A percentile compares a stretch with the other conserved stretches of the same genome.
Conservation (phyloP, 2,113 vertebrate genomes). For the Passer montanus region DNA sequence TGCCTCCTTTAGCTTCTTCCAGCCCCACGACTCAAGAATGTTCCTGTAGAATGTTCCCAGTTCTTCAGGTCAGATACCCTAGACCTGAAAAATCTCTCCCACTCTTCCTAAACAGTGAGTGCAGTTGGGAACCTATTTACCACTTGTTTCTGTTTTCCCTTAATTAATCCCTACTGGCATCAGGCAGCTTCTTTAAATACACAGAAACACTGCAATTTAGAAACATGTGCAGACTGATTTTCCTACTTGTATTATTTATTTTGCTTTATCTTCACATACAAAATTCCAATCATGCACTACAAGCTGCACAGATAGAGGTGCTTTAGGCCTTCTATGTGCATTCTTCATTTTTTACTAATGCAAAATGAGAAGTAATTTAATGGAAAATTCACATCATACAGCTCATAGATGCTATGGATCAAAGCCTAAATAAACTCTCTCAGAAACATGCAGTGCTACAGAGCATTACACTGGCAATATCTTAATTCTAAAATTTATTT, state of each 20-base stretch:
- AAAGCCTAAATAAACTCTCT: background rate
- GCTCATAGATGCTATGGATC: background rate
- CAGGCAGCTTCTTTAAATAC: background rate
- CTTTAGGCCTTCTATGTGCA: background rate
- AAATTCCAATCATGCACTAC: background rate
- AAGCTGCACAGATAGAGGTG: background rate
- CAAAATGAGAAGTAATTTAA: background rate
- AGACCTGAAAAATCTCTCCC: background rate
- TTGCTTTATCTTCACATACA: background rate
- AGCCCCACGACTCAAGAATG: background rate
- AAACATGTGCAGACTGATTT: background rate
- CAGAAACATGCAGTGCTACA: background rate
- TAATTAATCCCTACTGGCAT: background rate
- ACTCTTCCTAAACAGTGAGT: background rate
- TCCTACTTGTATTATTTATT: background rate
- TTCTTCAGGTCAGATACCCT: background rate
- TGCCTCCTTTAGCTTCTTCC: background rate
- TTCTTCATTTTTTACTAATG: background rate
- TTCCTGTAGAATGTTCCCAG: background rate
- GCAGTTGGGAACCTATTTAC: background rate
- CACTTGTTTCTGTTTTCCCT: background rate
- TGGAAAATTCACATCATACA: background rate
- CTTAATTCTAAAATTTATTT: background rate
- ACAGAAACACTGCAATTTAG: background rate
- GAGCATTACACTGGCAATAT: background rate